Evolutionary conservation across 92 coral and sea anemone genomes (phyloP), one percentile per base, ranked within the genome.

Genomic region (Paragorgia papillata): DNA sequence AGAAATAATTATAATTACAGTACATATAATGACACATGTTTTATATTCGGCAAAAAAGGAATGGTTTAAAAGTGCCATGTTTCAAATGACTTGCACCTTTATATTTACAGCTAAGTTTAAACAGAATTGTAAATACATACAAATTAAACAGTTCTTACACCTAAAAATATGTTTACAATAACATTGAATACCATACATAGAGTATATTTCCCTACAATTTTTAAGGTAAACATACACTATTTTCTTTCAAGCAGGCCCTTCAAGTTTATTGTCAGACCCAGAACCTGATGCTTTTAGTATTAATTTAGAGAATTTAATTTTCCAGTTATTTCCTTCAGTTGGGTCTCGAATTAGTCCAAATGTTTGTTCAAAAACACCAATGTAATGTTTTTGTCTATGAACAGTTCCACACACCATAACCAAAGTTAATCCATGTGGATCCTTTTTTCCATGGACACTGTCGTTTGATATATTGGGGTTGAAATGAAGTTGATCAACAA

Each of bases 271-370:
- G 28, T 24, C 10, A 15, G 73, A 40, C n/a, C 41, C 58, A 0
- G 59, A 31, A 0, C 48, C 79, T 2, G 80, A 54, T 22, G 99
- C 92, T 82, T 91, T 91, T 68, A 95, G 59, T 61, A 87, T 86
- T 8, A 95, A 77, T 32, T 95, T 86, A 29, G 99, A 91, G 35
- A 95, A 95, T 53, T 95, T 95, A 17, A 95, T 95, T 76, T 95
- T 95, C 99, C 99, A 95, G 61, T 91, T 95, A 62, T 95, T 95
- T 19, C 85, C 82, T 76, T 83, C 79, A 24, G 74, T 88, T 34
- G 99, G 99, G 71, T 95, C 99, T 20, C 93, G 73, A 21, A 95
- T 86, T 19, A 95, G 86, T 40, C 99, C 97, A 85, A 95, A 95
- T 0, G 95, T 83, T 70, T 95, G 99, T 64, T 95, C 97, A 83